Base-by-base conservation (phyloP, 2,888 invertebrate genomes). In the Ditylenchus weischeri region DNA sequence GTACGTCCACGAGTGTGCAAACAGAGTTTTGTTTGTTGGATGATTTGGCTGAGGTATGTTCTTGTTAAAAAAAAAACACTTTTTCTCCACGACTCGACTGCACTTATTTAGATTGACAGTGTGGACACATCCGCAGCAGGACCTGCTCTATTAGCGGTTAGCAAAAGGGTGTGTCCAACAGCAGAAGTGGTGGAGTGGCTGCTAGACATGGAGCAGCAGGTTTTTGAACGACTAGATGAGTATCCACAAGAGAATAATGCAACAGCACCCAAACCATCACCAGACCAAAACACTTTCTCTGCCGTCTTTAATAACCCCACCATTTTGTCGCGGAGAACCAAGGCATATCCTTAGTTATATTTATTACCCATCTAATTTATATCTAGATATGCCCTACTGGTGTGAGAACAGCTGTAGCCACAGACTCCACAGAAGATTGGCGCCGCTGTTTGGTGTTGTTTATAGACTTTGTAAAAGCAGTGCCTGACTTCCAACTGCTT, bases 401-500 rank as follows among this genome's bases (percentile, higher is more conserved):
- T 43, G 43, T 43, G 43, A 43, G 43, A 43, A 43, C 43, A 43
- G 43, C 43, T 15, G 15, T 43, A 15, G 43, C 43, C 43, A 43
- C 43, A 8, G 43, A 43, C 8, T 43, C 43, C 11, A 43, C 43
- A 43, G 43, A 43, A 43, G 43, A 79, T 64, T 79, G 78, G 78
- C 67, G 75, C 19, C 62, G 80, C 43, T 71, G 66, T 13, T 78
- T 80, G 65, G 76, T 76, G 0, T 69, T 78, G 21, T 80, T 76
- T 63, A 72, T 76, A 4, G 79, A 80, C 62, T 79, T 78, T 75
- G 59, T 79, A 1, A 65, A 75, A 35, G 69, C 75, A 4, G 70
- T 79, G 15, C 77, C 76, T 10, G 79, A 79, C 60, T 78, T 78
- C 65, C 71, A 72, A 58, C 60, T 66, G 43, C 59, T 79, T 59